Conservation (phyloP, 1,140 invertebrate genomes). For the Lepidostoma basale region DNA sequence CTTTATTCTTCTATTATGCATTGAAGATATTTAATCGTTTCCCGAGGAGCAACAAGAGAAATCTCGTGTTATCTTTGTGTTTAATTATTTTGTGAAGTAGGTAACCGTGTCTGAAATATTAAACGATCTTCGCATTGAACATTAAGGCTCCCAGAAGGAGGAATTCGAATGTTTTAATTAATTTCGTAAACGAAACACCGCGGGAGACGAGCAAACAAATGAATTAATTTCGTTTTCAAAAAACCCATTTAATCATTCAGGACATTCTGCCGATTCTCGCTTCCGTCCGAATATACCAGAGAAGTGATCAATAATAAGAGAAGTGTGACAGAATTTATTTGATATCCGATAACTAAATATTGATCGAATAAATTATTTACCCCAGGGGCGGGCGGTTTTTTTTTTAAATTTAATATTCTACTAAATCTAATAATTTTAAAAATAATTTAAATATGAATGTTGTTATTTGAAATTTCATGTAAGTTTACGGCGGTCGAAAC, state of each 20-base stretch:
- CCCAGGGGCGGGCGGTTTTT: too few species aligned
- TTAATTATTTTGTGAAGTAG: slow-evolving; percentile 37
- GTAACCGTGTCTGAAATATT: slow-evolving; percentile 34
- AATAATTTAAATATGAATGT: too few species aligned
- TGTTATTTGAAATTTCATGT: too few species aligned
- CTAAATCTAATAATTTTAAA: too few species aligned
- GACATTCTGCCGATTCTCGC: neutral
- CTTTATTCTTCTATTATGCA: neutral
- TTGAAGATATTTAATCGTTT: neutral
- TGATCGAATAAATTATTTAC: too few species aligned
- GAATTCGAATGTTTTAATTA: slow-evolving; percentile 32
- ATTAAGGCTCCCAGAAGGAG: neutral
- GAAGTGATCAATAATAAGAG: neutral
- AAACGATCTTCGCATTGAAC: slow-evolving; percentile 16
- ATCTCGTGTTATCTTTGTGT: slow-evolving; percentile 32
- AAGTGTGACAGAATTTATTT: too few species aligned
- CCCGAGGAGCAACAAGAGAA: neutral
- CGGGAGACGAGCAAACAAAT: slow-evolving; percentile 29
- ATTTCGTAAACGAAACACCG: slow-evolving; percentile 20
- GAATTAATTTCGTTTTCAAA: slow-evolving; percentile 31
- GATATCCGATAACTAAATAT: too few species aligned
- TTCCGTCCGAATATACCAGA: neutral
- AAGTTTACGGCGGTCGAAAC: too few species aligned
- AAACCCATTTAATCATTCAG: slow-evolving; percentile 34
- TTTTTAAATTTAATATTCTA: too few species aligned